Conservation (phyloP, 2,888 invertebrate genomes). For the Tetheella fluctuosa region DNA sequence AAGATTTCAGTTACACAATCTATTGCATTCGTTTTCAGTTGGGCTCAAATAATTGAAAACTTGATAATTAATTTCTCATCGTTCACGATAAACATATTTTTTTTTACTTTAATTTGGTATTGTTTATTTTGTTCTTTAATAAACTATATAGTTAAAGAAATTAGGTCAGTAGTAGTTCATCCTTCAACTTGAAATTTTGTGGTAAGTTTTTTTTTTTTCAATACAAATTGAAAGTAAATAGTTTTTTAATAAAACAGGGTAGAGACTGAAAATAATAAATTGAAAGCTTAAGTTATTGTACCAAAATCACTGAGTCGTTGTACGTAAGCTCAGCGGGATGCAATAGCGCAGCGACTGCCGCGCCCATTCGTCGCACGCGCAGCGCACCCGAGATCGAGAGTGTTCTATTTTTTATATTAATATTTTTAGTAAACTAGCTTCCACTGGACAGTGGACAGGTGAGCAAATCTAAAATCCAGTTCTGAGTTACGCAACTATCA, state of each 20-base stretch:
- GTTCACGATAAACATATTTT: no score
- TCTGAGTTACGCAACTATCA: constrained; percentile 17
- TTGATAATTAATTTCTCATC: no score
- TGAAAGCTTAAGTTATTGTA: constrained; percentile 25
- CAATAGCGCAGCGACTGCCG: constrained; percentile 56
- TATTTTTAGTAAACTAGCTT: constrained; percentile 6
- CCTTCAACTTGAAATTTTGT: no score
- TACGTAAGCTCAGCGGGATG: constrained; percentile 33
- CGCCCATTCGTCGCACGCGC: constrained; percentile 63
- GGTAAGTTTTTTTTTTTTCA: no score
- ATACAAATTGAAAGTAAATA: no score
- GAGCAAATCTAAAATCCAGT: constrained; percentile 29
- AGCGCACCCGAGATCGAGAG: constrained; percentile 30
- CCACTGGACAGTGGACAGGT: constrained; percentile 22
- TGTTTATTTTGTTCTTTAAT: no score
- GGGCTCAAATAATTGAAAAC: neutral
- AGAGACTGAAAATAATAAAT: neutral
- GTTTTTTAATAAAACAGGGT: no score
- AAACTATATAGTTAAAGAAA: no score
- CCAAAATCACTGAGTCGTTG: constrained; percentile 32
- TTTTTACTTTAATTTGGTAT: no score
- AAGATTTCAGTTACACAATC: no score
- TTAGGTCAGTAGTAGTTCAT: no score
- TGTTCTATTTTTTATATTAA: constrained; percentile 51
- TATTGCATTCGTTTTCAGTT: neutral